Percentiles rank a stretch among this genome's conserved stretches.
These are phyloP conservation scores for Lordiphosa mommai DNA, from an alignment of 1,140 invertebrate genomes.

Conservation along the genomic window DNA sequence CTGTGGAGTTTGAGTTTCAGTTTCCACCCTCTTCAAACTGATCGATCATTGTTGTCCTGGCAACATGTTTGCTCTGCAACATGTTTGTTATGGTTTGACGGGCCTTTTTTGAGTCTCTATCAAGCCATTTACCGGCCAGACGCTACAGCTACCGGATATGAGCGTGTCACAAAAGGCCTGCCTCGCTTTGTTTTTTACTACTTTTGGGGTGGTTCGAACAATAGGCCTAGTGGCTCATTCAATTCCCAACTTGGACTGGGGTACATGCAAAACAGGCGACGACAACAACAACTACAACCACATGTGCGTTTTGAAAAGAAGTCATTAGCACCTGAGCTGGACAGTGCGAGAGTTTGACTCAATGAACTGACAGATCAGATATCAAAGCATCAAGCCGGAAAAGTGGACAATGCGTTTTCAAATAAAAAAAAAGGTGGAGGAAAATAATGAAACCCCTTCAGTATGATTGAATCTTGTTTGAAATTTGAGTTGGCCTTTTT, in stretches of 20 bases:
- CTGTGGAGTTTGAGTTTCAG: background rate
- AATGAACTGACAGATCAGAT: slow-evolving; percentile 63
- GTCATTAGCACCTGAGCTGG: slow-evolving; percentile 66
- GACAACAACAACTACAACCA: slow-evolving; percentile 20
- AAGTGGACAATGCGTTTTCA: too few relatives aligned
- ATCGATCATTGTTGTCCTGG: too few relatives aligned
- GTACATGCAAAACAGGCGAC: slow-evolving; percentile 48
- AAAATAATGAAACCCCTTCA: too few relatives aligned
- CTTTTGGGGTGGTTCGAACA: slow-evolving; percentile 61
- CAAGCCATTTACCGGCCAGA: slow-evolving; percentile 43
- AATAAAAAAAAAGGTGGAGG: too few relatives aligned
- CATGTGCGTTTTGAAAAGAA: slow-evolving; percentile 34
- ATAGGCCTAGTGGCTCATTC: slow-evolving; percentile 49
- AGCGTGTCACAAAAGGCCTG: slow-evolving; percentile 62
- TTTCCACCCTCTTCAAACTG: too few relatives aligned
- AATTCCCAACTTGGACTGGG: slow-evolving; percentile 37
- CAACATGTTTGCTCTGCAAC: too few relatives aligned
- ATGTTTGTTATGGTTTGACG: background rate
- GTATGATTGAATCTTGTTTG: too few relatives aligned
- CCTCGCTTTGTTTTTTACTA: slow-evolving; percentile 23
- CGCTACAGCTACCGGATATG: slow-evolving; percentile 58
- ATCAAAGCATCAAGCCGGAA: slow-evolving; percentile 10
- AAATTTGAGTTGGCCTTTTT: too few relatives aligned
- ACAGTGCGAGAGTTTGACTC: slow-evolving; percentile 11
- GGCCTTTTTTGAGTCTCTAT: slow-evolving; percentile 23